Evolutionary conservation across 2,797 vertebrate genomes (phyloP).

Genomic region (Coranthus polyacanthus): DNA sequence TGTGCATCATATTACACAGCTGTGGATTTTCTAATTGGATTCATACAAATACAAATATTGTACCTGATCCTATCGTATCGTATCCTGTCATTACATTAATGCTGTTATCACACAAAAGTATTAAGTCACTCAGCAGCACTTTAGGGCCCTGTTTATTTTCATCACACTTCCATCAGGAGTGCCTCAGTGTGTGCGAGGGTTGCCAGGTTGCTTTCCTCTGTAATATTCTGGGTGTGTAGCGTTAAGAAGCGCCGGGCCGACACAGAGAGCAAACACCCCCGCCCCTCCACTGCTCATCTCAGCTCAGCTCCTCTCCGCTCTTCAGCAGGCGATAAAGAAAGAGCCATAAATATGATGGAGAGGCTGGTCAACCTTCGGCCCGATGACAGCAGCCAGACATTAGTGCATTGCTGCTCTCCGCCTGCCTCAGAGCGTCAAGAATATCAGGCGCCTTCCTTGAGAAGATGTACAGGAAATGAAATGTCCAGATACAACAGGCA

Average conservation of each 20-base stretch:
- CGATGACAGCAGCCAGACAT: slow-evolving; percentile 68
- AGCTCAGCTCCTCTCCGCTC: slow-evolving; percentile 41
- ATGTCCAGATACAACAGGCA: slow-evolving; percentile 60
- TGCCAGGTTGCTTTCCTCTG: slow-evolving; percentile 3
- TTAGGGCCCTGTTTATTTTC: slow-evolving; percentile 42
- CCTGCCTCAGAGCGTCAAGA: slow-evolving; percentile 58
- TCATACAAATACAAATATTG: slow-evolving; percentile 5
- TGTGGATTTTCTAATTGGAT: slow-evolving; percentile 1
- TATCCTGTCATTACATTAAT: not conserved
- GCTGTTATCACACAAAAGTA: slow-evolving; percentile 7
- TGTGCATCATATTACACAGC: not conserved
- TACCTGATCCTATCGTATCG: slow-evolving; percentile 2
- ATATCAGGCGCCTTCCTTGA: slow-evolving; percentile 66
- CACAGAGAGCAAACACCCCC: slow-evolving; percentile 1
- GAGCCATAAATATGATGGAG: slow-evolving; percentile 80
- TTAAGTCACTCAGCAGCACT: slow-evolving; percentile 8
- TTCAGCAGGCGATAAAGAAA: slow-evolving; percentile 64
- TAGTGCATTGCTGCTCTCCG: slow-evolving; percentile 52
- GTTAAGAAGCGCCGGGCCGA: slow-evolving; percentile 10
- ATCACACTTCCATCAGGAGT: slow-evolving; percentile 21
- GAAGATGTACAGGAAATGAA: slow-evolving; percentile 77
- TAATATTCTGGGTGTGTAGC: slow-evolving; percentile 40
- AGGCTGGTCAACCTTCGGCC: slow-evolving; percentile 69
- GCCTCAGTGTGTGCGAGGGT: too few species aligned
- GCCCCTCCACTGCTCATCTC: slow-evolving; percentile 5